These are phyloP conservation scores for Parascotia fuliginaria DNA, from an alignment of 2,888 invertebrate species.

Conservation along the genomic window DNA sequence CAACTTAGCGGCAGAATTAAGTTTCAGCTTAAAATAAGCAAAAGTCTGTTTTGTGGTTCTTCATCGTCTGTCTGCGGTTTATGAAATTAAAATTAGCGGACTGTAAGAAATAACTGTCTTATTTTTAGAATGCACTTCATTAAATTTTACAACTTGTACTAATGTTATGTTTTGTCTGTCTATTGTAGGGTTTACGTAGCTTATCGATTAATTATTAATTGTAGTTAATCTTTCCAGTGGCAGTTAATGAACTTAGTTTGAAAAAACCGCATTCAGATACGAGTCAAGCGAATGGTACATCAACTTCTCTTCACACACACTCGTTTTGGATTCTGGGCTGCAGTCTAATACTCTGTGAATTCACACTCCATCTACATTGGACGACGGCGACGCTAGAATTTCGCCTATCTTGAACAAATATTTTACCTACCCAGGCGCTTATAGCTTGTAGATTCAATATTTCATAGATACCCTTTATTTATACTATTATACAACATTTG, in stretches of 20 bases:
- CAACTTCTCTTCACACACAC: conserved; percentile 47
- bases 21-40: conserved; percentile 24
- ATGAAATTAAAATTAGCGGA: conserved; percentile 1
- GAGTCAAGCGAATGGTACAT: conserved; percentile 63
- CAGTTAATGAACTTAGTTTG: conserved; percentile 77
- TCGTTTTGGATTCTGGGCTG: conserved; percentile 60
- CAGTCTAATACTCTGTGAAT: conserved; percentile 57
- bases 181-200: neutral
- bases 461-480: conserved; percentile 39
- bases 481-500: conserved; percentile 31
- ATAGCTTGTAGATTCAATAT: conserved; percentile 35
- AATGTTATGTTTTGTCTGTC: too few species aligned
- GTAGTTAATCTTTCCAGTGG: conserved; percentile 56
- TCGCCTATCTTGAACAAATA: conserved; percentile 38
- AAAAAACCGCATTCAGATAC: conserved; percentile 73
- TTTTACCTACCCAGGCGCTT: conserved; percentile 44
- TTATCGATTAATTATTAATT: neutral
- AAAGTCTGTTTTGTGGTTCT: too few species aligned
- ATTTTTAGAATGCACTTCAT: too few species aligned
- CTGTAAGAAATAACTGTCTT: too few species aligned
- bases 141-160: too few species aligned
- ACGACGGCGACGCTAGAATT: conserved; percentile 33
- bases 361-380: conserved; percentile 47
- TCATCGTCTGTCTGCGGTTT: conserved; percentile 7
- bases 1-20: conserved; percentile 21